These are phyloP conservation scores for Gymnobelideus leadbeateri DNA, from an alignment of 2,113 vertebrate genomes.

Conservation along the genomic window DNA sequence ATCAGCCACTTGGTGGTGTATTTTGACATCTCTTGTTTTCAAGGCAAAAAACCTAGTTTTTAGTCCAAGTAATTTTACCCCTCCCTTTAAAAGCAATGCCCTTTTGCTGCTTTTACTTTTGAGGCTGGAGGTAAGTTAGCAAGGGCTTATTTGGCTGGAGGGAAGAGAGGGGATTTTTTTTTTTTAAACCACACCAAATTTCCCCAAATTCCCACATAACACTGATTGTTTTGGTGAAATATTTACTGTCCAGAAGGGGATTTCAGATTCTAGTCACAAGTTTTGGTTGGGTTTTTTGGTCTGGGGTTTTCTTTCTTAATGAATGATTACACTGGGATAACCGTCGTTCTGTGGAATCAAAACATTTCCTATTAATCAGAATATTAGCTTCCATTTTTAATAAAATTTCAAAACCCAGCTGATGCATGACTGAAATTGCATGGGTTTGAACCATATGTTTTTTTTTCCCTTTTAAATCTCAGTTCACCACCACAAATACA, in stretches of 20 bases:
- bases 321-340: constrained; percentile 36
- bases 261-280: constrained; percentile 32
- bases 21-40: constrained; percentile 69
- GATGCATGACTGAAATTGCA: constrained; percentile 63
- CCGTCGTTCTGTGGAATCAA: constrained; percentile 70
- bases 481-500: constrained; percentile 63
- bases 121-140: neutral
- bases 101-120: constrained; percentile 26
- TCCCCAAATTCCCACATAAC: constrained; percentile 37
- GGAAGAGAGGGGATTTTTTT: neutral
- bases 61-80: neutral
- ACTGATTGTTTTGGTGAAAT: constrained; percentile 37
- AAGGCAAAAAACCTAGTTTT: neutral
- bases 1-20: constrained; percentile 59
- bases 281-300: constrained; percentile 28
- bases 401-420: constrained; percentile 57
- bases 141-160: constrained; percentile 38
- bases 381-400: constrained; percentile 46
- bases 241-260: constrained; percentile 14
- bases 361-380: constrained; percentile 64
- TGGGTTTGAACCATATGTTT: constrained; percentile 66
- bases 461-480: neutral
- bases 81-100: neutral
- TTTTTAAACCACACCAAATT: constrained; percentile 13
- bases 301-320: constrained; percentile 52